Percentiles rank a stretch among this genome's conserved stretches.
These are phyloP conservation scores for Otocyon megalotis DNA, from an alignment of 2,113 vertebrate genomes.

Conservation along the genomic window DNA sequence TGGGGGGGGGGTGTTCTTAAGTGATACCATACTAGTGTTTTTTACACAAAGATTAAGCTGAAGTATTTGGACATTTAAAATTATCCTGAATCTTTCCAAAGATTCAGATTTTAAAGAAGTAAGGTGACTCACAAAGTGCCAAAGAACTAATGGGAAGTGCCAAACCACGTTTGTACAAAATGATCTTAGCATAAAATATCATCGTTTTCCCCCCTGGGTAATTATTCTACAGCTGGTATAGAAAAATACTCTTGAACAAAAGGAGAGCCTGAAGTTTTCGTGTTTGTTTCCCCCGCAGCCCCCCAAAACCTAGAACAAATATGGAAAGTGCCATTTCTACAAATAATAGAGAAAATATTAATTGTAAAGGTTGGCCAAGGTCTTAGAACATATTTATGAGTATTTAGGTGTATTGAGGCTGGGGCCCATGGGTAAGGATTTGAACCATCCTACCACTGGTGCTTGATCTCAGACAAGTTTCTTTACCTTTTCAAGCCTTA, in stretches of 20 bases:
- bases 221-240: not conserved
- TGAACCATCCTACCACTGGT: not conserved
- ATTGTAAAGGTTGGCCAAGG: not conserved
- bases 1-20: not conserved
- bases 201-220: not conserved
- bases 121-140: not conserved
- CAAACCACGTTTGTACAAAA: not conserved
- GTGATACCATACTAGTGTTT: not conserved
- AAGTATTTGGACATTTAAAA: not conserved
- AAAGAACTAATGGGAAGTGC: not conserved
- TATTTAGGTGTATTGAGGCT: not conserved
- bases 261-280: not conserved
- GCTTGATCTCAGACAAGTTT: not conserved
- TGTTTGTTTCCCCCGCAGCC: rapidly evolving
- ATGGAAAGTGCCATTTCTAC: not conserved
- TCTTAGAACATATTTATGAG: not conserved
- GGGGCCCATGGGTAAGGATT: rapidly evolving
- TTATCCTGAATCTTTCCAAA: not conserved
- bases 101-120: not conserved
- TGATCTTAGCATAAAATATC: not conserved
- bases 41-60: not conserved
- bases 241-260: not conserved
- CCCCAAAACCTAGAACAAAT: not conserved
- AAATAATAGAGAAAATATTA: not conserved
- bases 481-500: not conserved